phyloP scores from a whole-genome alignment of 1,140 invertebrate species.

The Scaptomyza hsui region DNA sequence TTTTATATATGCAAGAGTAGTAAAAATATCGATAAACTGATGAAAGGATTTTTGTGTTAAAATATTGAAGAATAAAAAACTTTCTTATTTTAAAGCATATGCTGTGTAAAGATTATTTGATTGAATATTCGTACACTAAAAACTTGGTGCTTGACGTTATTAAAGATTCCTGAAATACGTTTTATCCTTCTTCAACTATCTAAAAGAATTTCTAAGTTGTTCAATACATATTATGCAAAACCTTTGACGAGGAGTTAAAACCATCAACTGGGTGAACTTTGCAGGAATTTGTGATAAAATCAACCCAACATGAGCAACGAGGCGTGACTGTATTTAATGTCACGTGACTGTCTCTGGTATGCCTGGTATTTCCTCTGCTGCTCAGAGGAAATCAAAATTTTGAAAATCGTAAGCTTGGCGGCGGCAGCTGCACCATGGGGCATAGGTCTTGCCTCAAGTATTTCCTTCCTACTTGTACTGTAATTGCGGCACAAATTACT shows the following conservation, averaged over 20 bases:
- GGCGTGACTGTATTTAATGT: conserved; percentile 6
- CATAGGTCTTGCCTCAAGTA: conserved; percentile 40
- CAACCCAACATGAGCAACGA: neutral
- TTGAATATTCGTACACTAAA: too few species aligned
- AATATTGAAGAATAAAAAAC: too few species aligned
- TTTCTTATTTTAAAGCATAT: too few species aligned
- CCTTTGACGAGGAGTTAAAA: neutral
- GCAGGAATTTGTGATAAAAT: neutral
- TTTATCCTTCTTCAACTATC: too few species aligned
- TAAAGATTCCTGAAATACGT: too few species aligned
- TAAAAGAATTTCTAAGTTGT: too few species aligned
- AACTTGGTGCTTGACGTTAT: too few species aligned
- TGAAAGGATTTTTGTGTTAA: too few species aligned
- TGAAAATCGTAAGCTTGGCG: conserved; percentile 33
- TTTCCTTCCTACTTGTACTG: conserved; percentile 50
- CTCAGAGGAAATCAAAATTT: conserved; percentile 19
- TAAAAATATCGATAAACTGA: neutral
- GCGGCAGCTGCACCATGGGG: neutral
- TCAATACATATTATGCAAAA: too few species aligned
- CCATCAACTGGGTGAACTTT: neutral
- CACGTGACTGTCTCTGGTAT: conserved; percentile 21
- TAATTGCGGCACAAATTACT: conserved; percentile 74
- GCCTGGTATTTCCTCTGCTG: neutral
- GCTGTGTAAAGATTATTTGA: too few species aligned
- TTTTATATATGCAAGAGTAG: conserved; percentile 1